Base-by-base conservation (phyloP, 2,113 vertebrate species). In the Nothocercus julius region DNA sequence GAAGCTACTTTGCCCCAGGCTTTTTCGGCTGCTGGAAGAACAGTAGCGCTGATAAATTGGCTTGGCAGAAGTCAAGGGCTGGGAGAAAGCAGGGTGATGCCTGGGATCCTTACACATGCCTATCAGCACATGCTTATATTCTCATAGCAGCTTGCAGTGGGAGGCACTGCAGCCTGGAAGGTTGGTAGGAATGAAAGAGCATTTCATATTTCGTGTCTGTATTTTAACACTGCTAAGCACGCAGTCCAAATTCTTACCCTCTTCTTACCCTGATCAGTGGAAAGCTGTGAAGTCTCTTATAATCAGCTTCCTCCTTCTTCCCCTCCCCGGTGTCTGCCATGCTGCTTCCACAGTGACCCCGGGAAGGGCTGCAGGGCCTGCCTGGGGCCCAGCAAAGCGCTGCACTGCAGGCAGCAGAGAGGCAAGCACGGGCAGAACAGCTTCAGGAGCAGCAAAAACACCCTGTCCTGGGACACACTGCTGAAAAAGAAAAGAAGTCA, bases 281-380 rank as follows among this genome's bases (percentile, higher is more conserved):
- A 89, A 99, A 99, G 96, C 97, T 99, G 96, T 99, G 98, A 80
- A 99, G 98, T 77, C 98, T 98, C 96, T 99, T 99, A 97, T 99
- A 99, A 82, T 99, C 99, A 59, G 98, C 98, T 59, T 99, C 99
- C 7, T 99, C 99, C 94, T 99, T 99, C 97, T 99, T 99, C 68
- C 97, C 98, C 92, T 99, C 99, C 51, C 97, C 98, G 0, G 98
- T 98, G 86, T 98, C 99, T 89, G 99, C 99, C 99, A 99, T 99
- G 92, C 80, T 95, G 85, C 93, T 97, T 96, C 96, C 96, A 96
- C 97, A 36, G 88, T 59, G 95, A 82, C 92, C 82, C 53, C 28
- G 2, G 82, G 83, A 91, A 91, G 49, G 84, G 74, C 68, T 1
- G 0, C 70, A 77, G 75, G 7, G 58, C 56, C 47, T 64, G 32